These are phyloP conservation scores for Batillaria attramentaria DNA, from an alignment of 1,140 invertebrate genomes.

Conservation along the genomic window DNA sequence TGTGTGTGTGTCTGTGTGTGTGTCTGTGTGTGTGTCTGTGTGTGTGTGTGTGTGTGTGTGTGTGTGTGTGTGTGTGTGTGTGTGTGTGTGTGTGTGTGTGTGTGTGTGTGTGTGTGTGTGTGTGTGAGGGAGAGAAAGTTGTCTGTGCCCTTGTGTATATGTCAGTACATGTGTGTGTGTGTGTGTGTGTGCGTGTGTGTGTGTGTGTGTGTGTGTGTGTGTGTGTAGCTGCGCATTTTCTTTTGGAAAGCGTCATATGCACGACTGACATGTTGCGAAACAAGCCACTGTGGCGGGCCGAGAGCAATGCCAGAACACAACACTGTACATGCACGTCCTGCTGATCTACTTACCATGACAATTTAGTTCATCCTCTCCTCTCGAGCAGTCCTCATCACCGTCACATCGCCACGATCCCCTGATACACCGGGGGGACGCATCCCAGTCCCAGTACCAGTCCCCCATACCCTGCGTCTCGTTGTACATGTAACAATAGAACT, in stretches of 20 bases:
- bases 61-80: too few species aligned
- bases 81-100: too few species aligned
- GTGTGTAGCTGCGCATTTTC: too few species aligned
- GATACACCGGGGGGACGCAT: constrained; percentile 79
- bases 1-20: background rate
- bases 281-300: too few species aligned
- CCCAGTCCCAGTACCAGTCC: background rate
- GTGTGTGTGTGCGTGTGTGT: background rate
- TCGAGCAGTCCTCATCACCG: constrained; percentile 93
- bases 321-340: background rate
- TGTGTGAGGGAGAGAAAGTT: too few species aligned
- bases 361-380: constrained; percentile 88
- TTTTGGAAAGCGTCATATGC: too few species aligned
- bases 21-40: too few species aligned
- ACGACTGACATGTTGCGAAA: too few species aligned
- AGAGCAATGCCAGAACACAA: too few species aligned
- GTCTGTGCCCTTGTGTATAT: too few species aligned
- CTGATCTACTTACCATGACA: constrained; percentile 34
- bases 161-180: background rate
- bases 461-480: background rate
- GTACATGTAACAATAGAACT: constrained; percentile 32
- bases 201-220: background rate
- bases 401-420: constrained; percentile 95
- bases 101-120: too few species aligned
- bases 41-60: too few species aligned